Conservation (phyloP, 2,113 vertebrate species). For the Heloderma charlesbogerti region DNA sequence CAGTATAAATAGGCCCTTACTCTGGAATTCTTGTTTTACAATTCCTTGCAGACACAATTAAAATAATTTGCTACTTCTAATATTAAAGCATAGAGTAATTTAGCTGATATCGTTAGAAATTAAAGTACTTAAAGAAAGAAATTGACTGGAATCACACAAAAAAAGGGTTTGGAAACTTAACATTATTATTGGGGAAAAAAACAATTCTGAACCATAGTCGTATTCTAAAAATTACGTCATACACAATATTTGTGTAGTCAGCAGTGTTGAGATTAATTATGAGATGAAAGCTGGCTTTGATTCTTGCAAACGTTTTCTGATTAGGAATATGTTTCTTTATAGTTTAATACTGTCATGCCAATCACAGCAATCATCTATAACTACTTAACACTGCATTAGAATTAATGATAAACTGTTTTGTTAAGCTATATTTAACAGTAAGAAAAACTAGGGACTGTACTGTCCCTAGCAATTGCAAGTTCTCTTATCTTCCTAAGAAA, state of each 20-base stretch:
- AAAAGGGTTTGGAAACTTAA: background rate
- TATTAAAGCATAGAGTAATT: conserved; percentile 22
- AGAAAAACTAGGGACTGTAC: conserved; percentile 5
- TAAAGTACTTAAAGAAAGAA: background rate
- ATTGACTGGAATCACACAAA: background rate
- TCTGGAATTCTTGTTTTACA: background rate
- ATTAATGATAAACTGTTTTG: conserved; percentile 31
- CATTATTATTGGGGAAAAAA: conserved; percentile 26
- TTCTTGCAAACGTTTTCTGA: conserved; percentile 34
- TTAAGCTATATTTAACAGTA: conserved; percentile 44
- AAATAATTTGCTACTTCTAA: conserved; percentile 24
- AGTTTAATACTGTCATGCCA: conserved; percentile 27
- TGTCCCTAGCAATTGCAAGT: conserved; percentile 28
- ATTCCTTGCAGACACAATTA: conserved; percentile 40
- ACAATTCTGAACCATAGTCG: conserved; percentile 19
- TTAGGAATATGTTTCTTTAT: conserved; percentile 27
- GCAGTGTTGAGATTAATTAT: conserved; percentile 34
- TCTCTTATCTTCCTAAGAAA: conserved; percentile 42
- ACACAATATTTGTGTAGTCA: background rate
- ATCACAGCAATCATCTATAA: background rate
- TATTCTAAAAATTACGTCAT: conserved; percentile 50
- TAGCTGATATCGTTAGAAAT: background rate
- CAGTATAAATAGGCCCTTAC: conserved; percentile 15
- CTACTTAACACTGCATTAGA: conserved; percentile 22
- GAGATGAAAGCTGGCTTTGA: conserved; percentile 24